These are phyloP conservation scores for Lipotes vexillifer DNA, from an alignment of 2,113 vertebrate species.

Conservation along the genomic window DNA sequence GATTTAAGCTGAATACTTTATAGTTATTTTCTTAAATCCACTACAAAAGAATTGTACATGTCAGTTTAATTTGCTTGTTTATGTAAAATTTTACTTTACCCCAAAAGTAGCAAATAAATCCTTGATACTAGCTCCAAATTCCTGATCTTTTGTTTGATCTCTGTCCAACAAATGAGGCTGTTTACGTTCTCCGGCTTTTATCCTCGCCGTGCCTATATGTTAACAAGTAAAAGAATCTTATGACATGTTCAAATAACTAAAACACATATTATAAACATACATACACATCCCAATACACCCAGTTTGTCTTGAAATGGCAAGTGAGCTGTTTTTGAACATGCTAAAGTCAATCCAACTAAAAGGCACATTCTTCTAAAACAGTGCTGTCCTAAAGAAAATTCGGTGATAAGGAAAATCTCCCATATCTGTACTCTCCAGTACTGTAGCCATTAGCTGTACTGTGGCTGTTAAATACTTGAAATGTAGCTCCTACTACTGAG, in stretches of 20 bases:
- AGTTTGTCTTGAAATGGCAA: neutral
- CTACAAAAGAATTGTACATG: neutral
- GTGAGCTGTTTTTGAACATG: neutral
- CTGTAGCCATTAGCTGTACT: neutral
- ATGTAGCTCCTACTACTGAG: neutral
- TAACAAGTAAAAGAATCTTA: neutral
- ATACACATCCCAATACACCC: neutral
- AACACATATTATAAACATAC: neutral
- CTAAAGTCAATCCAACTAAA: neutral
- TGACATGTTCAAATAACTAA: neutral
- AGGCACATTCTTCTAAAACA: neutral
- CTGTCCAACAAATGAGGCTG: slow-evolving; percentile 58
- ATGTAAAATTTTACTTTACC: slow-evolving; percentile 77
- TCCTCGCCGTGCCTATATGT: slow-evolving; percentile 75
- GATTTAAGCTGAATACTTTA: neutral
- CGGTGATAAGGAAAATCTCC: neutral
- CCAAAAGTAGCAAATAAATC: slow-evolving; percentile 70
- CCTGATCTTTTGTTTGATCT: neutral
- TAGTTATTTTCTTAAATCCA: neutral
- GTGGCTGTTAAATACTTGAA: neutral
- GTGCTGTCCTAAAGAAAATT: neutral
- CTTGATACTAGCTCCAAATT: slow-evolving; percentile 69
- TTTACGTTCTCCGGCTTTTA: slow-evolving; percentile 69
- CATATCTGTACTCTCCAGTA: neutral
- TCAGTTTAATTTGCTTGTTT: neutral